Evolutionary conservation across 1,140 invertebrate genomes (phyloP).

Genomic region (Epicauta chinensis): DNA sequence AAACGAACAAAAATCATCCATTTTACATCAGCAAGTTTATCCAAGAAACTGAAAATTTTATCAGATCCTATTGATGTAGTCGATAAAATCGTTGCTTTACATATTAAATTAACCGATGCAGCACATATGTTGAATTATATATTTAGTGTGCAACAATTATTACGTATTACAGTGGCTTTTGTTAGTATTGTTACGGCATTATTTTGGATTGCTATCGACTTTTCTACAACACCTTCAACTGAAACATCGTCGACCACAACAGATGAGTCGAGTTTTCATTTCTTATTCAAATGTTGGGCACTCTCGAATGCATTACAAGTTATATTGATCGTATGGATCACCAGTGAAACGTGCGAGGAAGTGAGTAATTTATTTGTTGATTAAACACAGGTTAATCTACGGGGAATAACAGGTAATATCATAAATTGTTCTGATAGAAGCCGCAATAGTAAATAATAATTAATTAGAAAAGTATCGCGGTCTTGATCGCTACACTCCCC

Average conservation of each 20-base stretch:
- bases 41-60: slow-evolving; percentile 6
- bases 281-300: slow-evolving; percentile 21
- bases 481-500: too few relatives aligned
- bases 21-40: neutral
- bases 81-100: slow-evolving; percentile 20
- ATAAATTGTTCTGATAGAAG: too few relatives aligned
- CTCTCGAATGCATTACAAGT: slow-evolving; percentile 21
- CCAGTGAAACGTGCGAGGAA: slow-evolving; percentile 24
- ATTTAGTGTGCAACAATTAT: slow-evolving; percentile 26
- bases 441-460: too few relatives aligned
- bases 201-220: slow-evolving; percentile 21
- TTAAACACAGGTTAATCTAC: neutral
- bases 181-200: slow-evolving; percentile 22
- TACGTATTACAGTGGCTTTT: slow-evolving; percentile 22
- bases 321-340: slow-evolving; percentile 18
- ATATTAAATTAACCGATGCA: slow-evolving; percentile 26
- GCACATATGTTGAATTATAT: slow-evolving; percentile 20
- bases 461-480: too few relatives aligned
- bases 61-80: slow-evolving; percentile 18
- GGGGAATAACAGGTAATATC: too few relatives aligned
- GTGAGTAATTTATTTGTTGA: slow-evolving; percentile 4
- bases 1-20: neutral
- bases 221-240: slow-evolving; percentile 5
- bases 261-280: slow-evolving; percentile 1
- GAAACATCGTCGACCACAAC: neutral